Conservation (phyloP, 2,888 invertebrate species). For the Dicyrtoma fusca region DNA sequence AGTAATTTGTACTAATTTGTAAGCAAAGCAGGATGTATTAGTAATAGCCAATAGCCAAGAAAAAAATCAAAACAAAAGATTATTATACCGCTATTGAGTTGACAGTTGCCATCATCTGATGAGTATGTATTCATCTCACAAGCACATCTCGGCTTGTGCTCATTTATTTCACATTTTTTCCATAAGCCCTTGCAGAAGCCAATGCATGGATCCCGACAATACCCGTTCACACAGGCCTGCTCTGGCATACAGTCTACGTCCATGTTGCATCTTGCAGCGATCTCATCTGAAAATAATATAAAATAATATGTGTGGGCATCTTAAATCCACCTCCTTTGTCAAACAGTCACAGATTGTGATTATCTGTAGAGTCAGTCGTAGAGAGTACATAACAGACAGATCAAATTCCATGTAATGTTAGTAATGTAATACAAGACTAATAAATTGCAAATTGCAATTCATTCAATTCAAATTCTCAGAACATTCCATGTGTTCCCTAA, state of each 20-base stretch:
- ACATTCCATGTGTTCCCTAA: neutral
- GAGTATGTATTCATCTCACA: slow-evolving; percentile 56
- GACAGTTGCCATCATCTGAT: slow-evolving; percentile 55
- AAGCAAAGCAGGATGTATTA: too few relatives aligned
- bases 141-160: slow-evolving; percentile 53
- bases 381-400: neutral
- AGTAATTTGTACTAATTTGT: too few relatives aligned
- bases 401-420: neutral
- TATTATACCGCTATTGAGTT: slow-evolving; percentile 52
- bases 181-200: slow-evolving; percentile 54
- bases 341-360: too few relatives aligned
- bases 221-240: slow-evolving; percentile 55
- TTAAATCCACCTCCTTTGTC: too few relatives aligned
- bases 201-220: slow-evolving; percentile 55
- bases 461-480: too few relatives aligned
- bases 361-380: too few relatives aligned
- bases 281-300: slow-evolving; percentile 46
- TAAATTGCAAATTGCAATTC: neutral
- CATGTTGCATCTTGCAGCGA: slow-evolving; percentile 55
- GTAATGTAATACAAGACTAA: neutral
- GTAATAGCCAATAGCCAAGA: too few relatives aligned
- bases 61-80: too few relatives aligned
- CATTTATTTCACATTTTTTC: slow-evolving; percentile 55
- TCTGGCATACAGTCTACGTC: slow-evolving; percentile 53
- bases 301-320: neutral